A percentile compares a stretch with the other conserved stretches of the same genome.
Conservation (phyloP, 2,888 invertebrate species). For the Hirtodrosophila confusa region DNA sequence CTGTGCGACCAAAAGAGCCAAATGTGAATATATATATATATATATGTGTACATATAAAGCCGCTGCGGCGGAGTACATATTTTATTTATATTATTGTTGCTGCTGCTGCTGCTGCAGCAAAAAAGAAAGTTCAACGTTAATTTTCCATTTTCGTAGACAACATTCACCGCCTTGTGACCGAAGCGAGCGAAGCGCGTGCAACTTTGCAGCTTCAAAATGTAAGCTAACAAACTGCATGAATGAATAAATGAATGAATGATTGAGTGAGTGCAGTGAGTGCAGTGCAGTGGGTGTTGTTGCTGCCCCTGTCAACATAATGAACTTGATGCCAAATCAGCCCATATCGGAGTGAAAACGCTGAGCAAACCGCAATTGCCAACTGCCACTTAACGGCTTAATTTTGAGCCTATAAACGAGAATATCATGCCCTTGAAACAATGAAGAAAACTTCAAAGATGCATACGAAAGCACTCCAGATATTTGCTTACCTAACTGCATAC, state of each 20-base stretch:
- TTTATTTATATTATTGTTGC: constrained; percentile 70
- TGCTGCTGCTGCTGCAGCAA: constrained; percentile 54
- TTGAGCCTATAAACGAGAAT: constrained; percentile 14
- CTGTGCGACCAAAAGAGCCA: constrained; percentile 50
- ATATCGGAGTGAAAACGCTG: constrained; percentile 58
- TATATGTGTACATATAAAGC: constrained; percentile 22
- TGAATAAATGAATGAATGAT: constrained; percentile 64
- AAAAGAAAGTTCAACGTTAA: constrained; percentile 74
- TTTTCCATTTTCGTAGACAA: constrained; percentile 74
- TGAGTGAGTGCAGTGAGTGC: constrained; percentile 38
- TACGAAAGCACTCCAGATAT: background rate
- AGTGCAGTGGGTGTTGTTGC: constrained; percentile 54
- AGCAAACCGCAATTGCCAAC: constrained; percentile 56
- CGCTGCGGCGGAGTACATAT: constrained; percentile 55
- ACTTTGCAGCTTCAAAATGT: constrained; percentile 71
- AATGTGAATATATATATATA: constrained; percentile 46
- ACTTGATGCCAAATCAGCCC: constrained; percentile 13
- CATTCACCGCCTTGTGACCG: constrained; percentile 71
- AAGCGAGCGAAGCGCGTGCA: constrained; percentile 59
- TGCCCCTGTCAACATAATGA: constrained; percentile 27
- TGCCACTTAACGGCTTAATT: constrained; percentile 68
- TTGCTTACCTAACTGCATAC: background rate
- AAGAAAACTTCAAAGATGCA: background rate
- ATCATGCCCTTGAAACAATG: constrained; percentile 12
- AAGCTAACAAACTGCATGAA: constrained; percentile 73